phyloP scores from a whole-genome alignment of 2,113 vertebrate genomes.

The Microcebus tavaratra region DNA sequence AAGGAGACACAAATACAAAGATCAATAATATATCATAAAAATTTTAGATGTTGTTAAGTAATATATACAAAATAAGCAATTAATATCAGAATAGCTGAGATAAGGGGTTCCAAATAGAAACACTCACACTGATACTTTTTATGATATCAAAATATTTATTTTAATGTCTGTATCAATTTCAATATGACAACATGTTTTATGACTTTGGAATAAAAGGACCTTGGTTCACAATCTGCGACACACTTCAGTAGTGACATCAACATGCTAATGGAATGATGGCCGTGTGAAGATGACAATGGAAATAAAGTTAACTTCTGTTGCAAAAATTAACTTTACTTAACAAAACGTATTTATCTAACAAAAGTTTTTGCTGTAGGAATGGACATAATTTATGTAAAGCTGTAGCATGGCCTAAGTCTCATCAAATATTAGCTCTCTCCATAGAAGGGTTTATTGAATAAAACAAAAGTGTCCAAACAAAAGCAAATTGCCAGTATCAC shows the following conservation, averaged over 20 bases:
- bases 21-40: background rate
- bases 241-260: background rate
- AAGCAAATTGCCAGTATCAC: background rate
- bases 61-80: background rate
- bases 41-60: background rate
- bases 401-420: background rate
- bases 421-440: background rate
- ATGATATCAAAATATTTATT: background rate
- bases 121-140: background rate
- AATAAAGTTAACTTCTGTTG: background rate
- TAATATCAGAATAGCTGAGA: background rate
- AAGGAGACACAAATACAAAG: background rate
- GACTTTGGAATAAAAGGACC: background rate
- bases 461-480: background rate
- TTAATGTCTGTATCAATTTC: background rate
- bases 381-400: background rate
- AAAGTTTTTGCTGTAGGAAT: background rate
- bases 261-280: background rate
- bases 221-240: background rate
- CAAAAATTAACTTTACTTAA: background rate
- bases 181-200: background rate
- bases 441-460: background rate
- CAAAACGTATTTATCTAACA: too few species aligned
- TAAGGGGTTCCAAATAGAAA: background rate
- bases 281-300: background rate